Conservation (phyloP, 2,113 vertebrate species). For the Scomber scombrus region DNA sequence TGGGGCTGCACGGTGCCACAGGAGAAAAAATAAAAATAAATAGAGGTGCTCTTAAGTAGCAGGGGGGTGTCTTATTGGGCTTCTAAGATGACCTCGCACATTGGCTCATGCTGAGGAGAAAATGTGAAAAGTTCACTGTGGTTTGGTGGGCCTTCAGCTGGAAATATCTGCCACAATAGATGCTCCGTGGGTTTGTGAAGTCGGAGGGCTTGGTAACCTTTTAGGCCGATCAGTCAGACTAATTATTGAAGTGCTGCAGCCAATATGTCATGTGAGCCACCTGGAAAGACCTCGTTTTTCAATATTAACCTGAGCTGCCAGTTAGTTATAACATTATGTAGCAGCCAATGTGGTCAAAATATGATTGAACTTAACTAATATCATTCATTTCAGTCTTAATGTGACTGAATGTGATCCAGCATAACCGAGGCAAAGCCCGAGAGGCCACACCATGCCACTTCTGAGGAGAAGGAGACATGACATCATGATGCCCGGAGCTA, state of each 20-base stretch:
- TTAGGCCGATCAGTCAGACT: conserved; percentile 20
- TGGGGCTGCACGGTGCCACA: conserved; percentile 69
- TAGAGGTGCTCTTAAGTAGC: conserved; percentile 73
- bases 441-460: conserved; percentile 46
- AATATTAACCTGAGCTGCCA: neutral
- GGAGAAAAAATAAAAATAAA: conserved; percentile 82
- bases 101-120: conserved; percentile 80
- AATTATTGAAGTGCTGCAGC: conserved; percentile 16
- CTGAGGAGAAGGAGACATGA: conserved; percentile 50
- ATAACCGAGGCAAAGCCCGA: neutral
- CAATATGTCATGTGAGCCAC: conserved; percentile 32
- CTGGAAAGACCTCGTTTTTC: conserved; percentile 5
- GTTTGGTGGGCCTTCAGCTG: conserved; percentile 50
- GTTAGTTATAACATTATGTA: neutral
- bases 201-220: neutral
- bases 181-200: neutral
- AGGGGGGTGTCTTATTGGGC: conserved; percentile 64
- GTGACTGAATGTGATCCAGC: conserved; percentile 35
- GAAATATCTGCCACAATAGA: conserved; percentile 47
- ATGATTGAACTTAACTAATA: conserved; percentile 20
- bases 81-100: conserved; percentile 68
- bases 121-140: conserved; percentile 80
- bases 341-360: neutral
- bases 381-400: neutral
- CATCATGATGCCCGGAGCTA: conserved; percentile 52